Evolutionary conservation across 2,888 invertebrate genomes (phyloP).

Genomic region (Agrilus cyanescens): DNA sequence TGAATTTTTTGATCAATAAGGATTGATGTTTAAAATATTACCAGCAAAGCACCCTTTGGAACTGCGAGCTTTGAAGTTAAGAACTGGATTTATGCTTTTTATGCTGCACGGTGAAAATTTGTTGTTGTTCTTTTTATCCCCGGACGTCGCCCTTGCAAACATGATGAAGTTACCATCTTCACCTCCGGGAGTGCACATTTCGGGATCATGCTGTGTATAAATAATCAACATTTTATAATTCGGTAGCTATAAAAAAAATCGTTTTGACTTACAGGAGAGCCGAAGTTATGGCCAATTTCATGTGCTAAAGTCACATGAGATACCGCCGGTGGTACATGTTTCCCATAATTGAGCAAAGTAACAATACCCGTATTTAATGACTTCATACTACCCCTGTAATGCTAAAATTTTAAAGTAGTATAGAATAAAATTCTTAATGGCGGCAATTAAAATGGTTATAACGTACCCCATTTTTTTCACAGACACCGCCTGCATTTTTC

Average conservation of each 20-base stretch:
- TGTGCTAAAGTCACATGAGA: slow-evolving; percentile 97
- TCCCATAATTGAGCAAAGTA: slow-evolving; percentile 93
- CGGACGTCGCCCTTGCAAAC: slow-evolving; percentile 97
- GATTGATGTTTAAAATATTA: slow-evolving; percentile 29
- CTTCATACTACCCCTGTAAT: slow-evolving; percentile 85
- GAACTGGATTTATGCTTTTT: slow-evolving; percentile 81
- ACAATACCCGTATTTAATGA: slow-evolving; percentile 97
- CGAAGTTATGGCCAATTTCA: slow-evolving; percentile 99
- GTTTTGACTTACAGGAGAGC: slow-evolving; percentile 69
- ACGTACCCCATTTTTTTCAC: slow-evolving; percentile 90
- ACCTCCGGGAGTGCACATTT: slow-evolving; percentile 86
- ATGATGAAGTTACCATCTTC: slow-evolving; percentile 98
- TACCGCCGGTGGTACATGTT: slow-evolving; percentile 95
- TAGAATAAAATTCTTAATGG: slow-evolving; percentile 3
- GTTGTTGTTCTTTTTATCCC: slow-evolving; percentile 96
- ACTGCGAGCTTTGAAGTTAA: slow-evolving; percentile 83
- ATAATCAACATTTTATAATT: neutral
- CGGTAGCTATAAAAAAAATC: too few relatives aligned
- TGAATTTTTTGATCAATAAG: neutral
- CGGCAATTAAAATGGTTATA: neutral
- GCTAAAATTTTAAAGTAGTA: slow-evolving; percentile 42
- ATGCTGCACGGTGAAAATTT: slow-evolving; percentile 92
- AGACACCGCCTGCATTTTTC: slow-evolving; percentile 94
- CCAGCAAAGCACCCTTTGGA: slow-evolving; percentile 87
- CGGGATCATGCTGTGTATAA: slow-evolving; percentile 75